Conservation (phyloP, 2,797 vertebrate species). For the Pseudochaenichthys georgianus region DNA sequence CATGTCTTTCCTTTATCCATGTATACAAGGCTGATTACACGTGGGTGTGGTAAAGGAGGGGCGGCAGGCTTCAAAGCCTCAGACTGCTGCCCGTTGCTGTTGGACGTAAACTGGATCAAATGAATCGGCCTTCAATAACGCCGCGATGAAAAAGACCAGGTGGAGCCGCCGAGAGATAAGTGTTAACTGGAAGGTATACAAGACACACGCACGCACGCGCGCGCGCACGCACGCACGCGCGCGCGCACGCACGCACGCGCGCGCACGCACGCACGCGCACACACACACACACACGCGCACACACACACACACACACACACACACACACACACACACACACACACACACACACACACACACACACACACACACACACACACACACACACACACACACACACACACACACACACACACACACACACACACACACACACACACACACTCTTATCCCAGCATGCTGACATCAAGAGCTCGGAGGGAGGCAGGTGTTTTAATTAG, state of each 20-base stretch:
- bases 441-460: constrained; percentile 26
- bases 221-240: too few species aligned
- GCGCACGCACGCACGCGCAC: too few species aligned
- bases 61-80: constrained; percentile 54
- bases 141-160: constrained; percentile 55
- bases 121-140: constrained; percentile 44
- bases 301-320: too few species aligned
- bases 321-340: too few species aligned
- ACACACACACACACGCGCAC: constrained; percentile 8
- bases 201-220: constrained; percentile 3
- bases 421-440: constrained; percentile 1
- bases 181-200: constrained; percentile 35
- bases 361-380: constrained; percentile 2
- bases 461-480: constrained; percentile 15
- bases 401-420: too few species aligned
- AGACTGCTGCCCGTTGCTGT: constrained; percentile 36
- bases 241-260: too few species aligned
- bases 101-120: constrained; percentile 61
- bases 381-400: too few species aligned
- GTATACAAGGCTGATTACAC: constrained; percentile 58
- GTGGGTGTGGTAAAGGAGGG: constrained; percentile 38
- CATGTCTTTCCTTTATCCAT: constrained; percentile 49
- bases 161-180: constrained; percentile 41
- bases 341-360: too few species aligned
- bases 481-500: constrained; percentile 64